phyloP scores from a whole-genome alignment of 2,113 vertebrate species.

The Aptenodytes forsteri region DNA sequence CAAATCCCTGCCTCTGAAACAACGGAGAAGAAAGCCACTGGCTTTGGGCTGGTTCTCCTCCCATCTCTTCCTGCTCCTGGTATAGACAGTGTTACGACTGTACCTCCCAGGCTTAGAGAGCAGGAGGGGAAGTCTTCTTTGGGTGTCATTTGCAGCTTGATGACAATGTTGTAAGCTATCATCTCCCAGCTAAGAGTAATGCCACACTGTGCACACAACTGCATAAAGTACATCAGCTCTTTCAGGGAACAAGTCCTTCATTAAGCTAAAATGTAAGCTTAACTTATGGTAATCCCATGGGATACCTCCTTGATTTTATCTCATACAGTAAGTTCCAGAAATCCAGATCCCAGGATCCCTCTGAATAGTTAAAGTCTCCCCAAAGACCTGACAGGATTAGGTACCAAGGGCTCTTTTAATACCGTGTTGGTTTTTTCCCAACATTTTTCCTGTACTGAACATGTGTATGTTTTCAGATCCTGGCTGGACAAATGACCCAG shows the following conservation, averaged over 20 bases:
- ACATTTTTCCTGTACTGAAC: neutral
- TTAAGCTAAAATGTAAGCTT: neutral
- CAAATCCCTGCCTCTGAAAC: neutral
- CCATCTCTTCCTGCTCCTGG: neutral
- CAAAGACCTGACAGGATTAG: neutral
- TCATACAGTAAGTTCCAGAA: neutral
- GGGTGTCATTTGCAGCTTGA: neutral
- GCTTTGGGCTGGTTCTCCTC: neutral
- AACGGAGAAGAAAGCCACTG: neutral
- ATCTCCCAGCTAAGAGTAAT: neutral
- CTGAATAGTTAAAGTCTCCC: neutral
- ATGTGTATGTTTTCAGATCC: fast-evolving
- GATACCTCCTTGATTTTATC: neutral
- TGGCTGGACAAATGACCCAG: neutral
- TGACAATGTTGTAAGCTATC: neutral
- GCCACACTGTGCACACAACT: neutral
- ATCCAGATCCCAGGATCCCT: neutral
- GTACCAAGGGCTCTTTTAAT: neutral
- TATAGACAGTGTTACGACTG: neutral
- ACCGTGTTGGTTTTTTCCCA: fast-evolving
- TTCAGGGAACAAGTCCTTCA: neutral
- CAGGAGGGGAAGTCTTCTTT: neutral
- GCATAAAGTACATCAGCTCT: neutral
- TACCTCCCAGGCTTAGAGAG: neutral
- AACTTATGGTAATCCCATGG: neutral